Evolutionary conservation across 2,888 invertebrate species (phyloP), one percentile per base, ranked within the genome.

Genomic region (Seira musarum): DNA sequence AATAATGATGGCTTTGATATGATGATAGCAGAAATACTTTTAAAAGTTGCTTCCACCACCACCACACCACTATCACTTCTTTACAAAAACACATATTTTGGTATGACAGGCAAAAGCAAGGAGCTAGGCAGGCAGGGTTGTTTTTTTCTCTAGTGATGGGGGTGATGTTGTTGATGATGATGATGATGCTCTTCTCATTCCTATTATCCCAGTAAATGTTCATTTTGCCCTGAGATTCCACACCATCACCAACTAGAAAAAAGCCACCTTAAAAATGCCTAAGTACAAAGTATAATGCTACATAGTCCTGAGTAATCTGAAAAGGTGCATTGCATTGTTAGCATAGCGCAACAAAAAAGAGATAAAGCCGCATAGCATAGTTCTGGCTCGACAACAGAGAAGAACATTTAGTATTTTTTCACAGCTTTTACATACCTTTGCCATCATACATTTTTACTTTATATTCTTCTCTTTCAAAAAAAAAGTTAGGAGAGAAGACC

Each of bases 301-400:
- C 49, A 49, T 24, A n/a, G 30, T 30, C 30, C 30, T 30, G 8
- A 30, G 30, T 30, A 5, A 8, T 30, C 30, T 30, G 30, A 30
- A 30, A 22, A 22, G 21, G 61, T 22, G 25, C 49, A 17, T 25
- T 70, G 61, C 70, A 61, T 70, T 70, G 70, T 70, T 61, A 70
- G 61, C 70, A 70, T 70, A 70, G 70, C 70, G 60, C 35, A 61
- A 69, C 17, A 49, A 49, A n/a, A 49, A 49, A 49, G 49, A 49
- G 49, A 17, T 19, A 40, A 70, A 70, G 71, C 78, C 65, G 69
- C 76, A 76, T 77, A 77, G 49, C n/a, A 49, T 49, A n/a, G 30
- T 5, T 15, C 3, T 49, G 15, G 49, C 49, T 49, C 49, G 13
- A n/a, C 49, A 49, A 8, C 49, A 49, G 49, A n/a, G 17, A 49